Evolutionary conservation across 2,797 vertebrate genomes (phyloP), one percentile per base, ranked within the genome.

Genomic region (Hippoglossus hippoglossus): DNA sequence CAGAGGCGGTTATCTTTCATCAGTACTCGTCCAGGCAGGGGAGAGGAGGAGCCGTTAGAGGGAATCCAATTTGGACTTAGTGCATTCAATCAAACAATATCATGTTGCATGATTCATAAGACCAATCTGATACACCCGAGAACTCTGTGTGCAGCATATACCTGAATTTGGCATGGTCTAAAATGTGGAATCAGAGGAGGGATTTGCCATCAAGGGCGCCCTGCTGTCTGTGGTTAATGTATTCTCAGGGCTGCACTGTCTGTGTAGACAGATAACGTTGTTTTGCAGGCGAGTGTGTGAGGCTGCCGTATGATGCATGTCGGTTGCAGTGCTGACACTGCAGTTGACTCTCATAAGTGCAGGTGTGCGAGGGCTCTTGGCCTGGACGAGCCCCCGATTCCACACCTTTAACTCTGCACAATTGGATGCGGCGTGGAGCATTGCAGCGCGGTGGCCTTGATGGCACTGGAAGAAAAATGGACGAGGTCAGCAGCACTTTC

Each of bases 41-140:
- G 18, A 79, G 67, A 83, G 60, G 82, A 74, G 83, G 83, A 79
- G 77, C 81, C 77, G 82, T 83, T 74, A 82, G 84, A 61, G 77
- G 78, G 76, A 92, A 94, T 92, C 87, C 88, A 93, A 92, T 94
- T 92, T 93, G 85, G 80, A 83, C 89, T 82, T 63, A 65, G 84
- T 73, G 90, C 87, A 89, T 93, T 92, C 90, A 92, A 82, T 91
- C 87, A 92, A 87, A 90, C 87, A 84, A 89, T 90, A 87, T 92
- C 91, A 84, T 79, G 77, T 92, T 93, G 79, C 89, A 86, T 77
- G 85, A 91, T 87, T 92, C 88, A 90, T 89, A 76, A 86, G 80
- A 77, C 80, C 80, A 79, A 75, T 80, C 67, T 34, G 73, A 81
- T 74, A 77, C 71, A 77, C 71, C 39, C 6, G 64, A 68, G 71